A percentile compares a stretch with the other conserved stretches of the same genome.
phyloP scores from a whole-genome alignment of 2,888 invertebrate species.

The Metacarcinus magister region DNA sequence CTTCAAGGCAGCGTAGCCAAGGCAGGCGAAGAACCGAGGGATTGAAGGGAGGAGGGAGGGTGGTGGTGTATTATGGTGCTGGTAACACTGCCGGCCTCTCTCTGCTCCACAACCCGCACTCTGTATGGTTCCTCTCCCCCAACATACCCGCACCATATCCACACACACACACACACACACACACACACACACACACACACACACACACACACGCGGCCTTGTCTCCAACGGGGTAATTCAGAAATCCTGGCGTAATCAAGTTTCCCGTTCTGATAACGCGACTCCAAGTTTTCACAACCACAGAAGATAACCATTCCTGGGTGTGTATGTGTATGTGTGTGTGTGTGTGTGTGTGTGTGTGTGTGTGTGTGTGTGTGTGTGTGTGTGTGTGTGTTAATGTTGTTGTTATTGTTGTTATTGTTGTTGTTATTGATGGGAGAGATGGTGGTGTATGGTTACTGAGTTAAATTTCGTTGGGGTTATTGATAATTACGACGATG shows the following conservation, averaged over 20 bases:
- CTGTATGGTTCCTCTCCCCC: slow-evolving; percentile 36
- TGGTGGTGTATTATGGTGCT: slow-evolving; percentile 1
- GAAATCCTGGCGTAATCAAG: background rate
- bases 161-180: slow-evolving; percentile 27
- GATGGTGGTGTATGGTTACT: background rate
- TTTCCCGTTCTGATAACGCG: background rate
- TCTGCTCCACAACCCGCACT: slow-evolving; percentile 47
- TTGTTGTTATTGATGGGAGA: background rate
- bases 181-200: background rate
- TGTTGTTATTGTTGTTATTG: background rate
- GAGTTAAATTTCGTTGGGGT: background rate
- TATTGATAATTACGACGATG: slow-evolving; percentile 4
- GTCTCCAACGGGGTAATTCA: background rate
- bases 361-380: too few relatives aligned
- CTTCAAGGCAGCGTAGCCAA: background rate
- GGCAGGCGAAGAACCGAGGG: background rate
- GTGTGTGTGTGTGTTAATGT: too few relatives aligned
- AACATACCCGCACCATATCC: slow-evolving; percentile 26
- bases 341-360: too few relatives aligned
- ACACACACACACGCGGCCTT: background rate
- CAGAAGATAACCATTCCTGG: background rate
- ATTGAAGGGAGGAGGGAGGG: background rate
- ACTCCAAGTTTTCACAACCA: background rate
- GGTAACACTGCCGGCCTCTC: slow-evolving; percentile 46
- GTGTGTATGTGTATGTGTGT: background rate